Evolutionary conservation across 2,113 vertebrate species (phyloP), one percentile per base, ranked within the genome.

Genomic region (Gadus macrocephalus): DNA sequence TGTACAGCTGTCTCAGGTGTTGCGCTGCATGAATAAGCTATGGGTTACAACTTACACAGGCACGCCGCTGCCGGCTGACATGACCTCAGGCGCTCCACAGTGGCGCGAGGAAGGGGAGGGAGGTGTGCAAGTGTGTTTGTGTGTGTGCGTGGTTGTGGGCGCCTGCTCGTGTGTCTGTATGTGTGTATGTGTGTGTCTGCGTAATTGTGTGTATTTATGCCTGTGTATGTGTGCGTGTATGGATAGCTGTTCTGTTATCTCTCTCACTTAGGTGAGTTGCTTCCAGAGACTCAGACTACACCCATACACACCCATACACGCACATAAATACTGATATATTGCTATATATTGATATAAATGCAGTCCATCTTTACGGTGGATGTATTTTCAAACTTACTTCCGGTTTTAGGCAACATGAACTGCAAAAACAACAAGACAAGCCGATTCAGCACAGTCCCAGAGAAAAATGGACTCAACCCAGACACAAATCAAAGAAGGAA

Each of bases 1-100:
- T 72, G 83, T 81, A 63, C 74, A 58, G 9, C 58, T 28, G 75
- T 77, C 73, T 86, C 80, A 81, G 71, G 84, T 86, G 83, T 85
- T 84, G 72, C 60, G 70, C 71, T 75, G 77, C 83, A 85, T 85
- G 79, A 90, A 89, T 87, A 88, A 89, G 80, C 83, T 77, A 81
- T 81, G 75, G 81, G 75, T 65, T 56, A 49, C 42, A 49, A 9
- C 42, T 49, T 49, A 9, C 42, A 49, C 42, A 49, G 9, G 9
- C 42, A 49, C 9, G 42, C 42, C 11, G 42, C 42, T 49, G 42
- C 42, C 42, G 42, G 42, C 42, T 14, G 42, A 49, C 42, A 49
- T 9, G 31, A 4, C 5, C 4, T 35, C 31, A 35, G 31, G 31
- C 31, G 4, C 31, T 35, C 31, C 2, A 35, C 31, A 35, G 31